Evolutionary conservation across 2,113 vertebrate genomes (phyloP).

Genomic region (Otolemur garnettii): DNA sequence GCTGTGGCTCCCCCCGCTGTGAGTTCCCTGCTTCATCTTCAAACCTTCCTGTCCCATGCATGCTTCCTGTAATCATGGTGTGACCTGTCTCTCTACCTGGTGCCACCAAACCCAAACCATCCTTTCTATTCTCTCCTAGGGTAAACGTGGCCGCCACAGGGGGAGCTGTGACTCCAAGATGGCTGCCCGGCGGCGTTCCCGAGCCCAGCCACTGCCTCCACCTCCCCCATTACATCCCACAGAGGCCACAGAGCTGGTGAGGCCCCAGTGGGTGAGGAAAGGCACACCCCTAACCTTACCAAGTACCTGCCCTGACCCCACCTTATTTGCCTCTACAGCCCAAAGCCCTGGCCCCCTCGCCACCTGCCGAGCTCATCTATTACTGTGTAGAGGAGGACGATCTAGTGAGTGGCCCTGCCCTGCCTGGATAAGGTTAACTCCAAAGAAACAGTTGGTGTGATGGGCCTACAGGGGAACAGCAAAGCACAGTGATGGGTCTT

Average conservation of each 20-base stretch:
- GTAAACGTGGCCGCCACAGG: constrained; percentile 61
- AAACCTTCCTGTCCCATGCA: constrained; percentile 44
- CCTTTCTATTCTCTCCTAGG: constrained; percentile 58
- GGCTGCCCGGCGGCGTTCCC: not conserved
- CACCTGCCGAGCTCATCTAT: constrained; percentile 83
- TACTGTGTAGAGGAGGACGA: constrained; percentile 83
- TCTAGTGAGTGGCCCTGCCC: constrained; percentile 81
- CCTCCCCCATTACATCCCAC: constrained; percentile 44
- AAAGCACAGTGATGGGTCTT: constrained; percentile 21
- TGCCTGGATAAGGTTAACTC: constrained; percentile 59
- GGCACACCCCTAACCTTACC: constrained; percentile 33
- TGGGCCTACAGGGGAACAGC: not conserved
- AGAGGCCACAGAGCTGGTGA: constrained; percentile 76
- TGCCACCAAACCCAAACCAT: not conserved
- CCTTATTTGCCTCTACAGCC: constrained; percentile 82
- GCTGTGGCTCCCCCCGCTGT: constrained; percentile 78
- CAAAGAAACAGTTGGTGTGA: constrained; percentile 45
- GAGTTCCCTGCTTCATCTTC: constrained; percentile 55
- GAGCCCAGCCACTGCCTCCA: constrained; percentile 47
- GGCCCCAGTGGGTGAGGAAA: constrained; percentile 68
- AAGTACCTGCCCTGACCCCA: constrained; percentile 67
- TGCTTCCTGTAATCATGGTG: not conserved
- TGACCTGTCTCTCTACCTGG: not conserved
- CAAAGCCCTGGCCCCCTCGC: constrained; percentile 74
- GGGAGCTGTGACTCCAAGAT: constrained; percentile 65